These are phyloP conservation scores for Euwallacea fornicatus DNA, from an alignment of 1,140 invertebrate species.

Conservation along the genomic window DNA sequence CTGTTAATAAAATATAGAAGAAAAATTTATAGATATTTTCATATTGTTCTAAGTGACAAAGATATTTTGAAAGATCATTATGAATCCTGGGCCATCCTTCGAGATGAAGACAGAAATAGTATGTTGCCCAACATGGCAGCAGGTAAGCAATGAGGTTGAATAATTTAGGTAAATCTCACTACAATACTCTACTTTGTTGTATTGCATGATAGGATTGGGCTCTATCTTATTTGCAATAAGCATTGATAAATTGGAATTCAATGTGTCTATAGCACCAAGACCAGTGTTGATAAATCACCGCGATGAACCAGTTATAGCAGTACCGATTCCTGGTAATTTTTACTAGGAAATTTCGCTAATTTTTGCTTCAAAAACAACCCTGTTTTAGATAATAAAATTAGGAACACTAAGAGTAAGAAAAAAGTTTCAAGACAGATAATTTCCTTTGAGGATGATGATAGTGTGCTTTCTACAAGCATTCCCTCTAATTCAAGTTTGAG, in stretches of 20 bases:
- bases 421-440: conserved; percentile 51
- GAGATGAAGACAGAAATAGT: conserved; percentile 72
- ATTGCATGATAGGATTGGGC: conserved; percentile 65
- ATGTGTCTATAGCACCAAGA: conserved; percentile 53
- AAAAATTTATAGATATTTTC: conserved; percentile 61
- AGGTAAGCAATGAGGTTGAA: conserved; percentile 58
- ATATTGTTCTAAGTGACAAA: conserved; percentile 70
- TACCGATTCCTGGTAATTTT: conserved; percentile 51
- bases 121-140: conserved; percentile 80
- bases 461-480: conserved; percentile 47
- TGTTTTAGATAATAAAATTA: conserved; percentile 29
- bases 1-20: not conserved
- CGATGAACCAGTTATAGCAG: conserved; percentile 56
- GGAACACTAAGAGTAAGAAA: conserved; percentile 45
- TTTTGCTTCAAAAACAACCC: no score
- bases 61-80: conserved; percentile 72
- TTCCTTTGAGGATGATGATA: conserved; percentile 51
- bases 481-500: conserved; percentile 46
- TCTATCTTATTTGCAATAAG: conserved; percentile 88
- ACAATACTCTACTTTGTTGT: no score
- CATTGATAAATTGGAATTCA: conserved; percentile 82
- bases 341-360: not conserved
- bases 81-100: conserved; percentile 80
- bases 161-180: not conserved
- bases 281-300: conserved; percentile 41